These are phyloP conservation scores for Drepanosiphum platanoidis DNA, from an alignment of 2,888 invertebrate genomes.

Conservation along the genomic window DNA sequence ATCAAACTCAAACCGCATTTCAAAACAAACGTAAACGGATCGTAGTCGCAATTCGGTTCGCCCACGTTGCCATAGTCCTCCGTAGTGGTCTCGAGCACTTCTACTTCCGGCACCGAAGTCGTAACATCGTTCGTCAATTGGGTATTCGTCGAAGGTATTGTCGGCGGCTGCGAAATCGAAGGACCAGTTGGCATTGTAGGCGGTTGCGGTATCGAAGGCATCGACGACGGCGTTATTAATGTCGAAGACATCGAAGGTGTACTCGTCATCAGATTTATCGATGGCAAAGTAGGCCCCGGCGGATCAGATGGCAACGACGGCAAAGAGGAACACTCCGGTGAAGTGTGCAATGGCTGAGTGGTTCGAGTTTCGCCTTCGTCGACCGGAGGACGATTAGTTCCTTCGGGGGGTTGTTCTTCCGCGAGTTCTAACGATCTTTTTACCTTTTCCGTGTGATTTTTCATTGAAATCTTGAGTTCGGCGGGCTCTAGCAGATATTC, in stretches of 20 bases:
- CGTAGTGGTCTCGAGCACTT: constrained; percentile 3
- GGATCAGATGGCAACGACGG: not conserved
- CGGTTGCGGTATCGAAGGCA: not conserved
- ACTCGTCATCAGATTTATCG: not conserved
- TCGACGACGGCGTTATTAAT: no score
- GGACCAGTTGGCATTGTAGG: not conserved
- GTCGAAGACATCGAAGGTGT: no score
- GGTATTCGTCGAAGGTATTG: not conserved
- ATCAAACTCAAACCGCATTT: constrained; percentile 44
- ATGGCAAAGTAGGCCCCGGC: not conserved
- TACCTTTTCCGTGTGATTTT: not conserved
- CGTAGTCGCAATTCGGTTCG: constrained; percentile 38
- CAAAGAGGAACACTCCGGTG: not conserved
- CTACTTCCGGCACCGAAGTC: not conserved
- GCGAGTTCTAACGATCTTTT: constrained; percentile 31
- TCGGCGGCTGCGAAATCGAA: not conserved
- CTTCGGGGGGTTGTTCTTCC: constrained; percentile 49
- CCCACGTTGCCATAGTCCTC: constrained; percentile 25
- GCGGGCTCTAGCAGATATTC: not conserved
- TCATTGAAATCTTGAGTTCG: not conserved
- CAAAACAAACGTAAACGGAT: not conserved
- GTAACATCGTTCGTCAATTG: not conserved
- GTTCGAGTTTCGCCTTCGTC: not conserved
- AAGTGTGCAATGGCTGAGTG: not conserved
- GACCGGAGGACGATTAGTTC: not conserved